Evolutionary conservation across 1,140 invertebrate species (phyloP).

Genomic region (Pachyrhynchus sulphureomaculatus): DNA sequence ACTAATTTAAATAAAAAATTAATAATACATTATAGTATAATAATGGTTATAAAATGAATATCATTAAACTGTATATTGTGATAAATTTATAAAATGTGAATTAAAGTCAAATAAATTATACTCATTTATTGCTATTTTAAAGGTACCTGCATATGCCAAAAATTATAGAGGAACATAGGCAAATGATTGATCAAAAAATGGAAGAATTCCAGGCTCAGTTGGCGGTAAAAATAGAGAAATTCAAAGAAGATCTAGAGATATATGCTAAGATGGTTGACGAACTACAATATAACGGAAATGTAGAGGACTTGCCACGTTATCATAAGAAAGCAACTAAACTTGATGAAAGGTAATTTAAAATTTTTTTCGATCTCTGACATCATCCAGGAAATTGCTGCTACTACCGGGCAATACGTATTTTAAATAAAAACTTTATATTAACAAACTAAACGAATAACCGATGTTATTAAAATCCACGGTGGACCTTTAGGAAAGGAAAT

Average conservation of each 20-base stretch:
- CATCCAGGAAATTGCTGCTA: not conserved
- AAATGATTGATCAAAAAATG: constrained; percentile 79
- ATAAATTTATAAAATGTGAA: too few species aligned
- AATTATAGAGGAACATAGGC: constrained; percentile 78
- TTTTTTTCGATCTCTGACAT: not conserved
- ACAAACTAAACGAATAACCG: too few species aligned
- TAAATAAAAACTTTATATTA: too few species aligned
- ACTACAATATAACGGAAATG: constrained; percentile 84
- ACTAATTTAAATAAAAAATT: too few species aligned
- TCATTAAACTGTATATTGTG: too few species aligned
- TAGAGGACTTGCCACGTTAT: constrained; percentile 84
- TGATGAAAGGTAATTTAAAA: constrained; percentile 58
- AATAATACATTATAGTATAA: too few species aligned
- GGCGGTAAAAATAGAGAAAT: constrained; percentile 65
- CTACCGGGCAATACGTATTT: too few species aligned
- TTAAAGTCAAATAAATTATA: too few species aligned
- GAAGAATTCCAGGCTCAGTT: constrained; percentile 84
- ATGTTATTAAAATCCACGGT: too few species aligned
- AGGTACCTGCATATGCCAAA: constrained; percentile 66
- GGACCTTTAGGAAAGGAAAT: too few species aligned
- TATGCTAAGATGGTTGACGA: constrained; percentile 83
- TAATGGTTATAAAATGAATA: too few species aligned
- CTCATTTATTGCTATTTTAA: too few species aligned
- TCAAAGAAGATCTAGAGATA: constrained; percentile 77
- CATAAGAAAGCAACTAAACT: constrained; percentile 75